Evolutionary conservation across 2,888 invertebrate species (phyloP).

Genomic region (Pyrrhia umbra): DNA sequence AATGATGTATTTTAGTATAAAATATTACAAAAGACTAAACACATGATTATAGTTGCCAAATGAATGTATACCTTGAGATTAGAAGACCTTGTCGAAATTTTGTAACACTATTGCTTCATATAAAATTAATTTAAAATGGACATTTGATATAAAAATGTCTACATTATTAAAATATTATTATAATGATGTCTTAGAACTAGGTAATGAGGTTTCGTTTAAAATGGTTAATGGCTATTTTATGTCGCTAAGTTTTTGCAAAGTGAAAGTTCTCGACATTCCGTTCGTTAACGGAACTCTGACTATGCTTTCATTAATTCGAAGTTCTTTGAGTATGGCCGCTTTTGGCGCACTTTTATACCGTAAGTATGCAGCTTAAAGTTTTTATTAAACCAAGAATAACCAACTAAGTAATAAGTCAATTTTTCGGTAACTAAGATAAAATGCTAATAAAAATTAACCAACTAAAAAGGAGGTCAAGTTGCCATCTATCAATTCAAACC

Average conservation of each 20-base stretch:
- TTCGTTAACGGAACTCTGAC: conserved; percentile 52
- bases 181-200: background rate
- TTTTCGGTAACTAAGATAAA: too few relatives aligned
- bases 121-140: background rate
- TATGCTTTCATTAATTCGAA: conserved; percentile 35
- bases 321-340: background rate
- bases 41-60: conserved; percentile 49
- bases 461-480: conserved; percentile 43
- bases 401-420: too few relatives aligned
- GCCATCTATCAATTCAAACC: background rate
- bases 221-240: conserved; percentile 22
- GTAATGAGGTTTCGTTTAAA: conserved; percentile 19
- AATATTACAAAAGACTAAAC: conserved; percentile 31
- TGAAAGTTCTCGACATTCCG: conserved; percentile 64
- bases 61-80: conserved; percentile 54
- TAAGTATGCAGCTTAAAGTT: background rate
- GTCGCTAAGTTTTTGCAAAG: conserved; percentile 53
- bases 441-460: conserved; percentile 1
- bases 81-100: conserved; percentile 54
- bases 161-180: background rate
- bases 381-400: background rate
- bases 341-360: background rate
- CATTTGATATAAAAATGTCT: too few relatives aligned
- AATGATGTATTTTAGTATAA: conserved; percentile 6
- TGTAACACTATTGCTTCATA: conserved; percentile 46